Evolutionary conservation across 64 coral and sea anemone species (phyloP), one percentile per base, ranked within the genome.

Genomic region (Exaiptasia diaphana): DNA sequence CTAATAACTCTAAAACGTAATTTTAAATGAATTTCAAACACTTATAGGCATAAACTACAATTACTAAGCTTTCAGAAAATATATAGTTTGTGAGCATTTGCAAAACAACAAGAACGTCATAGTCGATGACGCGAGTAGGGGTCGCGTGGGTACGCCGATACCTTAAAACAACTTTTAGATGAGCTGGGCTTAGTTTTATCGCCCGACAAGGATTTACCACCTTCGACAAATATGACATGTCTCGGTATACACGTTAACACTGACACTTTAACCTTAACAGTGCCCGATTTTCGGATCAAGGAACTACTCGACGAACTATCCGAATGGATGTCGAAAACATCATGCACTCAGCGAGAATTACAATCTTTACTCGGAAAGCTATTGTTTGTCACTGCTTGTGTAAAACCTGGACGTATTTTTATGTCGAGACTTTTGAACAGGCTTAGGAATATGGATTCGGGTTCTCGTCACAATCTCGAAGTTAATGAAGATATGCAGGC

Each of bases 241-340:
- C 39, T 83, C n/a, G 80, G 63, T 35, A 76, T 86, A 28, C 49
- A 35, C 41, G 46, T 86, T 42, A 34, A 85, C 4, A 64, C 80
- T 24, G 29, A 45, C 22, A 36, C 50, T 11, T 77, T 77, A 44
- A 38, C 60, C 39, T 78, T 87, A 58, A 57, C 84, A 4, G 72
- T 68, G 13, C 55, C 72, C 17, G 22, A 30, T 3, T 75, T 76
- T 67, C 72, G 70, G 21, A 55, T 76, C 29, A 45, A 31, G 29
- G 83, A 75, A 32, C 67, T 86, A 40, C 39, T 61, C 45, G 14
- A 37, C 28, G 69, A 75, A 30, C 41, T 75, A 41, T 17, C 45
- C 17, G 40, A 12, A 33, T 75, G 69, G 36, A 30, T 62, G 20
- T n/a, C 3, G 31, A 71, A 57, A 58, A 42, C 80, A 29, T 11